Evolutionary conservation across 2,113 vertebrate species (phyloP).

Genomic region (Tretioscincus oriximinensis): DNA sequence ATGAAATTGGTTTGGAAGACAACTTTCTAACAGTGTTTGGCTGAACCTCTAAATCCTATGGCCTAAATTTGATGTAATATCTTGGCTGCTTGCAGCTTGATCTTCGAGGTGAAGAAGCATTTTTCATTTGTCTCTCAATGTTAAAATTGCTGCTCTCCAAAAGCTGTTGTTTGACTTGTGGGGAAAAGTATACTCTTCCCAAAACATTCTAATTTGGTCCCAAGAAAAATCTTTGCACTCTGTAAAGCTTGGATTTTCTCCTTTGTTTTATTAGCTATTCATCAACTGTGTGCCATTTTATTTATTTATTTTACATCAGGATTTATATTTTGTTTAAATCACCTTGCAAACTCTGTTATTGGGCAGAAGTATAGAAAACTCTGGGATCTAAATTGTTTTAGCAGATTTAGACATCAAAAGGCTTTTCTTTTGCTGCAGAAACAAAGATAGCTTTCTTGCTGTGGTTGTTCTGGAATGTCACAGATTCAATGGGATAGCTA

Average conservation of each 20-base stretch:
- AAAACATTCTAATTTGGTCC: neutral
- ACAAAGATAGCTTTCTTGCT: neutral
- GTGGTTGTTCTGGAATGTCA: neutral
- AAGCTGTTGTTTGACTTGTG: neutral
- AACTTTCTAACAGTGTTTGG: no score
- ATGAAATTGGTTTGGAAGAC: no score
- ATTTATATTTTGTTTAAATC: neutral
- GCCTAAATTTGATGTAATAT: no score
- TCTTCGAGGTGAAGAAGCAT: neutral
- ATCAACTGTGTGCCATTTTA: neutral
- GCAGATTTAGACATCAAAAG: neutral
- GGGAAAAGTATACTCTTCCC: neutral
- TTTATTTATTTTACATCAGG: slow-evolving; percentile 1
- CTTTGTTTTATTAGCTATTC: neutral
- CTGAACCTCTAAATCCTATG: no score
- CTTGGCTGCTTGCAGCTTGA: no score
- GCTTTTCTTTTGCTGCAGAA: neutral
- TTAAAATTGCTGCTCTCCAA: neutral
- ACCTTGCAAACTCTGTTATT: neutral
- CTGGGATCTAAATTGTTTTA: neutral
- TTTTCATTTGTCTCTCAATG: neutral
- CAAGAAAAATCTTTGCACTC: neutral
- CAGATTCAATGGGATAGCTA: neutral
- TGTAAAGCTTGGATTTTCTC: neutral
- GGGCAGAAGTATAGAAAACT: no score